phyloP scores from a whole-genome alignment of 2,113 vertebrate species.

The Cebidichthys violaceus region DNA sequence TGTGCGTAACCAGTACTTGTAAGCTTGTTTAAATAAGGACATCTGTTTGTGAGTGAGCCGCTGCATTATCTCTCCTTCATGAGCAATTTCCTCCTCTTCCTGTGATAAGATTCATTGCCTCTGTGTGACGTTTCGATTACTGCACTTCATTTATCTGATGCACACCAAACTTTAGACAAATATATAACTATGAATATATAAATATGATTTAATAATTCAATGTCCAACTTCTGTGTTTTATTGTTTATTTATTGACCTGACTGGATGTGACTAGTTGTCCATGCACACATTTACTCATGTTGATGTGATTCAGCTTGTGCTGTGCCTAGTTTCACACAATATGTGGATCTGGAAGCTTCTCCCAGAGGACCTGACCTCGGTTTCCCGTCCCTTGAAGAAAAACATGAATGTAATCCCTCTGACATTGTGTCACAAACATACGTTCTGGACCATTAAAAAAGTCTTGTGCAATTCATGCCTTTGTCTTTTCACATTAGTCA shows the following conservation, averaged over 20 bases:
- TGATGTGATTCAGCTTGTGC: slow-evolving; percentile 41
- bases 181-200: no score
- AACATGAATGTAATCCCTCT: slow-evolving; percentile 46
- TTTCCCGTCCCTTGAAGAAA: slow-evolving; percentile 32
- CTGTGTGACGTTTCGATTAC: slow-evolving; percentile 57
- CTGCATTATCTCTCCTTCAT: slow-evolving; percentile 68
- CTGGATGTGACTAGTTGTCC: slow-evolving; percentile 13
- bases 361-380: slow-evolving; percentile 43
- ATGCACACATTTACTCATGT: slow-evolving; percentile 46
- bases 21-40: slow-evolving; percentile 43
- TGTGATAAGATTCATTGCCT: slow-evolving; percentile 76
- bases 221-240: slow-evolving; percentile 13
- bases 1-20: slow-evolving; percentile 16
- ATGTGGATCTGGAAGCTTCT: slow-evolving; percentile 45
- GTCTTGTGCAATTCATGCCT: slow-evolving; percentile 48
- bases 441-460: slow-evolving; percentile 52
- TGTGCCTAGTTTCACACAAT: slow-evolving; percentile 31
- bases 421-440: slow-evolving; percentile 64
- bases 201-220: slow-evolving; percentile 16
- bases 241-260: slow-evolving; percentile 9
- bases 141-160: slow-evolving; percentile 72
- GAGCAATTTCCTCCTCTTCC: slow-evolving; percentile 76
- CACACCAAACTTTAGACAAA: slow-evolving; percentile 34
- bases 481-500: slow-evolving; percentile 57
- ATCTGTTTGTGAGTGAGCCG: slow-evolving; percentile 48